A percentile compares a stretch with the other conserved stretches of the same genome.
phyloP scores from a whole-genome alignment of 1,140 invertebrate species.

The Magallana gigas region DNA sequence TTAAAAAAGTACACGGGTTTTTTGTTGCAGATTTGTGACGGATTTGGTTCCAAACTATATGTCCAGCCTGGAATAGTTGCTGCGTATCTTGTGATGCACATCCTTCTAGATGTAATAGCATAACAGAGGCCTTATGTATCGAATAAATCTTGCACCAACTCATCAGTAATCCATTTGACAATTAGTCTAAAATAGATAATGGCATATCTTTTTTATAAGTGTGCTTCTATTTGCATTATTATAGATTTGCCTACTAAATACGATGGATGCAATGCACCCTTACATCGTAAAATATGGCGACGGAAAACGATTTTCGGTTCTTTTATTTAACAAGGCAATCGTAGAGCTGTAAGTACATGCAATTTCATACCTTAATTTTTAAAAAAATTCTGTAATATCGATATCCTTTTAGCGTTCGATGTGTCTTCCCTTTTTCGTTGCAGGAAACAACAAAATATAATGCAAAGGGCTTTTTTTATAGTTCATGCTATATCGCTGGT shows the following conservation, averaged over 20 bases:
- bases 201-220: neutral
- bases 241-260: neutral
- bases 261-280: neutral
- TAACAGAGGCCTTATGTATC: neutral
- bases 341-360: neutral
- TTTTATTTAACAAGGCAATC: neutral
- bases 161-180: neutral
- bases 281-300: neutral
- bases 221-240: neutral
- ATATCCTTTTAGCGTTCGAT: neutral
- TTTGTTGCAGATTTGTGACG: neutral
- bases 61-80: neutral
- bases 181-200: neutral
- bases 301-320: neutral
- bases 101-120: neutral
- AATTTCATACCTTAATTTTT: too few species aligned
- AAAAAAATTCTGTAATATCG: too few species aligned
- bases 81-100: neutral
- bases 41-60: neutral
- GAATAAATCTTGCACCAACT: neutral
- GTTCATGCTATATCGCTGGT: neutral
- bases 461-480: neutral
- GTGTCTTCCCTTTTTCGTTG: neutral
- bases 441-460: neutral
- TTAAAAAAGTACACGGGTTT: neutral